Percentiles rank a stretch among this genome's conserved stretches.
Evolutionary conservation across 2,113 vertebrate genomes (phyloP).

Genomic region (Saguinus midas): DNA sequence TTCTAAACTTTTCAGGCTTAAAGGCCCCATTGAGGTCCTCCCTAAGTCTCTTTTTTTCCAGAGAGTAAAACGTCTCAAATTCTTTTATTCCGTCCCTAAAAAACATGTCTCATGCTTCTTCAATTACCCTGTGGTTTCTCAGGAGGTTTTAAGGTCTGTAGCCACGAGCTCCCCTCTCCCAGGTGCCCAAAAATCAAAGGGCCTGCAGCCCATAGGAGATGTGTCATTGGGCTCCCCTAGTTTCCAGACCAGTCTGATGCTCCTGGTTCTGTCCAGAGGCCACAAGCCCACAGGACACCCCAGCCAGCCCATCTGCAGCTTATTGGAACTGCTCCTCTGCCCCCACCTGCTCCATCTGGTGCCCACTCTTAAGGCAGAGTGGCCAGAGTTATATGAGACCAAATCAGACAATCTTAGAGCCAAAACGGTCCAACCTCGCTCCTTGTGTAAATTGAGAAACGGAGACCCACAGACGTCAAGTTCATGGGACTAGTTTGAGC

Average conservation of each 20-base stretch:
- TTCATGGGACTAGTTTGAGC: not conserved
- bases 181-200: not conserved
- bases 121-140: not conserved
- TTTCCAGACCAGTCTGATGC: not conserved
- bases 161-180: not conserved
- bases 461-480: not conserved
- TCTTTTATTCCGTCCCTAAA: not conserved
- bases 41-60: not conserved
- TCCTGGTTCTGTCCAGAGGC: not conserved
- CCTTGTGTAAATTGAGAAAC: not conserved
- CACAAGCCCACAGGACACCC: not conserved
- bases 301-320: not conserved
- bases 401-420: not conserved
- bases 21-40: not conserved
- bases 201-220: not conserved
- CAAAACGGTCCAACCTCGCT: not conserved
- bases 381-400: not conserved
- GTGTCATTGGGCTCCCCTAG: not conserved
- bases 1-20: not conserved
- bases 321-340: not conserved
- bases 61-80: not conserved
- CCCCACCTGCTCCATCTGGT: not conserved
- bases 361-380: not conserved
- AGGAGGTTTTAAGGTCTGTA: not conserved
- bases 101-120: not conserved